Evolutionary conservation across 1,140 invertebrate species (phyloP).

Genomic region (Microvelia longipes): DNA sequence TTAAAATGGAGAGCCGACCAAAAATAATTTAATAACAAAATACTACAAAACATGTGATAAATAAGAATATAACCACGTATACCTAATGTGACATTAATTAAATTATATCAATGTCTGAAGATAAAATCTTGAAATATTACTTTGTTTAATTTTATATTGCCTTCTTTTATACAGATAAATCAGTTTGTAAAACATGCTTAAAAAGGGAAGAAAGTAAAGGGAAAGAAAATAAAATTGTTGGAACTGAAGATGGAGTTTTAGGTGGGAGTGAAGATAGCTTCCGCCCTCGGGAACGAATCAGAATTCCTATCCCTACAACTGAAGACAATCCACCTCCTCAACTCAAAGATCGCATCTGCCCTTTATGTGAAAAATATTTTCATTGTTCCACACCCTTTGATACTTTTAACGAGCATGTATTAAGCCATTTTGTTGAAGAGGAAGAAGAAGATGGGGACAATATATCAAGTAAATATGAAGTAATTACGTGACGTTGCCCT

Average conservation of each 20-base stretch:
- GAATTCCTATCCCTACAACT: not conserved
- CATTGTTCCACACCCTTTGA: slow-evolving; percentile 27
- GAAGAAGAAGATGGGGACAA: slow-evolving; percentile 16
- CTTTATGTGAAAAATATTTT: slow-evolving; percentile 31
- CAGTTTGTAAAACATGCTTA: slow-evolving; percentile 2
- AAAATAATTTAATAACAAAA: too few relatives aligned
- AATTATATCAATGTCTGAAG: too few relatives aligned
- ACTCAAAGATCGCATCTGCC: slow-evolving; percentile 28
- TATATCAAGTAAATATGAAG: slow-evolving; percentile 13
- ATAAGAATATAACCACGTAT: too few relatives aligned
- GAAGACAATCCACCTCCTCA: not conserved
- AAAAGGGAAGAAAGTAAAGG: not conserved
- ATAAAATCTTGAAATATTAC: too few relatives aligned
- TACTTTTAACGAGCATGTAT: slow-evolving; percentile 34
- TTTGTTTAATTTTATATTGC: too few relatives aligned
- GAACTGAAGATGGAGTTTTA: not conserved
- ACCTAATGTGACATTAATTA: too few relatives aligned
- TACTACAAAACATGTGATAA: too few relatives aligned
- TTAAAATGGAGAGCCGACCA: too few relatives aligned
- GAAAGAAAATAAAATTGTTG: not conserved
- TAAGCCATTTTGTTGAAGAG: slow-evolving; percentile 32
- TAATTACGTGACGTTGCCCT: slow-evolving; percentile 6
- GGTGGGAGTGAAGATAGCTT: not conserved
- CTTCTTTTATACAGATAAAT: slow-evolving; percentile 5
- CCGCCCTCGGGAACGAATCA: not conserved